phyloP scores from a whole-genome alignment of 2,888 invertebrate genomes.

The Amitus sp. region DNA sequence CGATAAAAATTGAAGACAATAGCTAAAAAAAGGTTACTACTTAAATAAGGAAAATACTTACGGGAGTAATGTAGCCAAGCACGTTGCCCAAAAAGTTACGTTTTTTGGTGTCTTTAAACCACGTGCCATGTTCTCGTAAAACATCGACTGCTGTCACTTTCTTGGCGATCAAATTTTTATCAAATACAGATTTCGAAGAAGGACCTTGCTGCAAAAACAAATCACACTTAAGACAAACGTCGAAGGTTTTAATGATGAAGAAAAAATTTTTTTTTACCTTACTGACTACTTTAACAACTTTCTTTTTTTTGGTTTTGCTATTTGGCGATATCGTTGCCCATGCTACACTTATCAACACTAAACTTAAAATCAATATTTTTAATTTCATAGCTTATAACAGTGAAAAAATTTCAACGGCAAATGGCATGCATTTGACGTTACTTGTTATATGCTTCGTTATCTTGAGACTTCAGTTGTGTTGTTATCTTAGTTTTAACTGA shows the following conservation, averaged over 20 bases:
- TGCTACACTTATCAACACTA: not conserved
- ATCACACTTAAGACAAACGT: no score
- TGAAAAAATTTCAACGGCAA: not conserved
- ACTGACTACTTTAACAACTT: conserved; percentile 31
- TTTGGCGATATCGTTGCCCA: conserved; percentile 22
- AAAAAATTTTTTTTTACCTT: not conserved
- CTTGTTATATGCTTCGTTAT: no score
- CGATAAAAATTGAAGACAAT: no score
- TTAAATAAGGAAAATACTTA: conserved; percentile 51
- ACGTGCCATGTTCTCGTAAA: conserved; percentile 78
- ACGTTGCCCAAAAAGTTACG: conserved; percentile 79
- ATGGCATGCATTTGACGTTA: no score
- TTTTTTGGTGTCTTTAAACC: conserved; percentile 75
- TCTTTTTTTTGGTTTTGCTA: conserved; percentile 27
- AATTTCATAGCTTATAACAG: not conserved
- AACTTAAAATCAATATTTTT: not conserved
- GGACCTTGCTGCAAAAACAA: conserved; percentile 66
- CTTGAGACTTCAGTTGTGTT: no score
- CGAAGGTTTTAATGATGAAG: no score
- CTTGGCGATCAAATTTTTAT: conserved; percentile 76
- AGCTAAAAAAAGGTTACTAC: no score
- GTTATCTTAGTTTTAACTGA: no score
- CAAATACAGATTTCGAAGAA: conserved; percentile 73
- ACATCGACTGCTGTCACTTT: conserved; percentile 79
- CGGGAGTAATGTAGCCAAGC: conserved; percentile 92